Conservation (phyloP, 2,888 invertebrate species). For the Eudiplozoon nipponicum region DNA sequence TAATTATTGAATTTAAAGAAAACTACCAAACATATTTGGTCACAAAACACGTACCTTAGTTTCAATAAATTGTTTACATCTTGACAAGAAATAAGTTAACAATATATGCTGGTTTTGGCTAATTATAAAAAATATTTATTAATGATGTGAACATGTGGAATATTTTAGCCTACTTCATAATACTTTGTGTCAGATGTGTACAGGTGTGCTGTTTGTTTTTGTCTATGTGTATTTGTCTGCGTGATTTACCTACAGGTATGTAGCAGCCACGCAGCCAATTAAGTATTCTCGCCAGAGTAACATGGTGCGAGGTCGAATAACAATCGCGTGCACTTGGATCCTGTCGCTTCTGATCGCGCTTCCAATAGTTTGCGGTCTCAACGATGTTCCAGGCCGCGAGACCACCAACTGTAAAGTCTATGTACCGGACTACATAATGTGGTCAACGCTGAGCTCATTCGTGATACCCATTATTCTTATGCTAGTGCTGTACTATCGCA, state of each 20-base stretch:
- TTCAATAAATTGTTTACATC: too few relatives aligned
- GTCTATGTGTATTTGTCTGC: background rate
- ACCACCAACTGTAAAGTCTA: conserved; percentile 48
- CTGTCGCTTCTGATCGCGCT: conserved; percentile 72
- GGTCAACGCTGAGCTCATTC: conserved; percentile 83
- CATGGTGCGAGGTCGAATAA: conserved; percentile 49
- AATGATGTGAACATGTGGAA: too few relatives aligned
- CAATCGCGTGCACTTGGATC: conserved; percentile 72
- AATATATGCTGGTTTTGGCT: too few relatives aligned
- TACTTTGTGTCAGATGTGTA: too few relatives aligned
- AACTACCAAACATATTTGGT: too few relatives aligned
- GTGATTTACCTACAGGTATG: conserved; percentile 40
- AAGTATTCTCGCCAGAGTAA: conserved; percentile 94
- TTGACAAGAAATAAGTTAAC: too few relatives aligned
- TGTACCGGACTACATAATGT: conserved; percentile 83
- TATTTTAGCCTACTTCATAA: too few relatives aligned
- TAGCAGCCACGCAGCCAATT: conserved; percentile 89
- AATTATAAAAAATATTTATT: too few relatives aligned
- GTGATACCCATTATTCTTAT: conserved; percentile 92
- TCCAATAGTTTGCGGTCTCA: conserved; percentile 63
- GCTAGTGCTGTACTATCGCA: conserved; percentile 80
- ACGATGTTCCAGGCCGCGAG: conserved; percentile 18
- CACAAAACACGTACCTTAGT: too few relatives aligned
- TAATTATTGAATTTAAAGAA: too few relatives aligned
- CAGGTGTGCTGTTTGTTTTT: too few relatives aligned